Evolutionary conservation across 2,113 vertebrate genomes (phyloP).

Genomic region (Tachysurus vachellii): DNA sequence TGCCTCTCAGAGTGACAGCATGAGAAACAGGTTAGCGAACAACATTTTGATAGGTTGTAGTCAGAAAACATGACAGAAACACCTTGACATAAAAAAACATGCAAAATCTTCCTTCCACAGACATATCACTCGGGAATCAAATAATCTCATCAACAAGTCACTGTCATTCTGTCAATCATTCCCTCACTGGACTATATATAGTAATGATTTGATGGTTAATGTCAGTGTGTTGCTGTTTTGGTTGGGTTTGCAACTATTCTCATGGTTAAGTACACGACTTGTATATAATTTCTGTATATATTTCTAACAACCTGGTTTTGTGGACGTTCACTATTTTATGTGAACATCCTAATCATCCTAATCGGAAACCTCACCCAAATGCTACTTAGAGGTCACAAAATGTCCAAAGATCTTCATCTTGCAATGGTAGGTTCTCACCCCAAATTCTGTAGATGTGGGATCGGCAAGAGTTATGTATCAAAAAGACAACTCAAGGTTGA

Average conservation of each 20-base stretch:
- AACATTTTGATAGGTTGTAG: background rate
- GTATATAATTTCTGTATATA: background rate
- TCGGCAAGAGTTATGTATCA: background rate
- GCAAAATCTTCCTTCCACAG: slow-evolving; percentile 17
- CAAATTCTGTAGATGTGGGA: background rate
- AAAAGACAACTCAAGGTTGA: background rate
- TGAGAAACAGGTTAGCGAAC: slow-evolving; percentile 17
- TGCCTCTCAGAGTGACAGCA: slow-evolving; percentile 11
- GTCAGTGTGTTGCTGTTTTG: background rate
- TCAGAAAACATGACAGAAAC: background rate
- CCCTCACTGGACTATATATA: background rate
- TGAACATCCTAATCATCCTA: background rate
- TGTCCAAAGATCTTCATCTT: background rate
- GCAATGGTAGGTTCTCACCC: background rate
- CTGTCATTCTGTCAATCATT: slow-evolving; percentile 32
- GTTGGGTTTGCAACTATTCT: background rate
- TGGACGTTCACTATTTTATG: background rate
- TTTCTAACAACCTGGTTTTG: background rate
- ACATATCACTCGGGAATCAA: slow-evolving; percentile 3
- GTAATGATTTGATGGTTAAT: background rate
- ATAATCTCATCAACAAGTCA: background rate
- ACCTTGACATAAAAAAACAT: slow-evolving; percentile 27
- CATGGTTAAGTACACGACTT: background rate
- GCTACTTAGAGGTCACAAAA: background rate
- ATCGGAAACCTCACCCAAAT: background rate